Conservation (phyloP, 2,797 vertebrate species). For the Peromyscus attwateri region DNA sequence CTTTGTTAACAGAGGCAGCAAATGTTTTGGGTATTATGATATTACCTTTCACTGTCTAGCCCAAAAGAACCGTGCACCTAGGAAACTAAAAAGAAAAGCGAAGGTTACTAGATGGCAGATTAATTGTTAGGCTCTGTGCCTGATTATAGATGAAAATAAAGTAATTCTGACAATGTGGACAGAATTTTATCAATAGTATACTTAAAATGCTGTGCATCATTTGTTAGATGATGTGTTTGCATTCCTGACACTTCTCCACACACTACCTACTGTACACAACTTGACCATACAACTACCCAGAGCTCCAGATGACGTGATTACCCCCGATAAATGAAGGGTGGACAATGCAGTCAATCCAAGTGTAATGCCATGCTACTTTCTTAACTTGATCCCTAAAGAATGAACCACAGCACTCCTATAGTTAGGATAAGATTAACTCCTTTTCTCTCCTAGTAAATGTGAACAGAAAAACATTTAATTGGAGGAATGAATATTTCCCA, state of each 20-base stretch:
- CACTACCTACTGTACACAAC: neutral
- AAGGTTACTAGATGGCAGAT: neutral
- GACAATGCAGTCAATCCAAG: neutral
- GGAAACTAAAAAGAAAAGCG: neutral
- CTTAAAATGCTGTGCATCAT: neutral
- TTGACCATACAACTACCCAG: neutral
- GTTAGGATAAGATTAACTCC: neutral
- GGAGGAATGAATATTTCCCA: neutral
- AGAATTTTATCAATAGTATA: neutral
- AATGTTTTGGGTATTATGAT: neutral
- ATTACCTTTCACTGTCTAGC: neutral
- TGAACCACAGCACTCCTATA: neutral
- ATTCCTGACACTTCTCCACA: neutral
- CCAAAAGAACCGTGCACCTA: neutral
- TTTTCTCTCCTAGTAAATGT: neutral
- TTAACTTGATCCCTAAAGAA: neutral
- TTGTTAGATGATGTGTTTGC: neutral
- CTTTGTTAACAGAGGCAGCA: neutral
- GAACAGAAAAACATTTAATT: neutral
- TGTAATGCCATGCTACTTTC: neutral
- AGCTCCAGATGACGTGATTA: neutral
- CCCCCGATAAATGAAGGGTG: neutral
- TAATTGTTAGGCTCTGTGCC: neutral
- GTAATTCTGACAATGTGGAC: neutral
- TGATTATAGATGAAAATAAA: conserved; percentile 11